Evolutionary conservation across 2,797 vertebrate genomes (phyloP), one percentile per base, ranked within the genome.

Genomic region (Lithobates sylvaticus): DNA sequence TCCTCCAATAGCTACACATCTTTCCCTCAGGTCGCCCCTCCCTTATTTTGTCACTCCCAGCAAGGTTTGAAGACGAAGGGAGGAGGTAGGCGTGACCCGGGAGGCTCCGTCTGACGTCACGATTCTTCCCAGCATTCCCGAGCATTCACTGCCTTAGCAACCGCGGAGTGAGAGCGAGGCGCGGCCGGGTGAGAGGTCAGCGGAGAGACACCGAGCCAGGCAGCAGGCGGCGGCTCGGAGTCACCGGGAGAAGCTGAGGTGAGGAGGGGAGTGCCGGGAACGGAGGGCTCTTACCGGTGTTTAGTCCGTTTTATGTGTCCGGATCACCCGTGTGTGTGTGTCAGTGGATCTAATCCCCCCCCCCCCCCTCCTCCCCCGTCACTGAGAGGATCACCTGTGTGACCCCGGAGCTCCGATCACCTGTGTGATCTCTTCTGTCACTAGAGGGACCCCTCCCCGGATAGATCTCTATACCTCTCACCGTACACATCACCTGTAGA

Each of bases 121-220:
- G 32, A n/a, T 73, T 29, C 58, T 83, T 83, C 86, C 86, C 86
- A 83, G 86, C 86, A 87, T 78, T 87, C 86, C 80, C 67, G n/a
- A 64, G 81, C 50, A 65, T 23, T 78, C 81, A 83, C 69, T 78
- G 68, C 81, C 85, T 75, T 87, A 83, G 86, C 86, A 87, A 87
- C 86, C 81, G 80, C n/a, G 81, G 86, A 87, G 86, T 87, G 86
- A 86, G 85, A 86, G 36, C 85, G 85, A 86, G 85, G 85, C 85
- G 85, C 80, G 85, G 85, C 80, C 68, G 85, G 85, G 85, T 86
- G 85, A 87, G 81, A 83, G 86, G 86, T 87, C 86, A 87, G 80
- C 54, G 85, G 75, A 83, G 85, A 71, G 54, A 83, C 69, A 77
- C 85, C 50, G 70, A 80, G 76, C 77, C 69, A 81, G 81, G 69